These are phyloP conservation scores for Pyrrhia umbra DNA, from an alignment of 2,888 invertebrate genomes.

Conservation along the genomic window DNA sequence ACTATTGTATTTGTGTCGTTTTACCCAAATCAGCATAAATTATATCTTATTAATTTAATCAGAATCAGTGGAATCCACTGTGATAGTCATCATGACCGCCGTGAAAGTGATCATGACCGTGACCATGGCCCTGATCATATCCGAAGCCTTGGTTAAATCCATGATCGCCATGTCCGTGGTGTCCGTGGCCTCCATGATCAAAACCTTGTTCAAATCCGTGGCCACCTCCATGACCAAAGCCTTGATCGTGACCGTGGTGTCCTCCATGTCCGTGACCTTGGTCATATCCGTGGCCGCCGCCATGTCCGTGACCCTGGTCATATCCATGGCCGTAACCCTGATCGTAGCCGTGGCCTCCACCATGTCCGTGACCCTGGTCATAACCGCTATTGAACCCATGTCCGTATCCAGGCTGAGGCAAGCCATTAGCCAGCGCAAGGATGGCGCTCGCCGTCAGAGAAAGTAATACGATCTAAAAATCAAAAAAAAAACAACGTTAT, in stretches of 20 bases:
- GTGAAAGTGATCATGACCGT: too few species aligned
- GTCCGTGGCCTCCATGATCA: neutral
- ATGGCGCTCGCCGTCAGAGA: constrained; percentile 32
- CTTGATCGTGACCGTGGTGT: neutral
- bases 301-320: neutral
- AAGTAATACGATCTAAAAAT: constrained; percentile 43
- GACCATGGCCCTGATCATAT: neutral
- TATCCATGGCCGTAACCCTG: neutral
- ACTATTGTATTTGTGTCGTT: neutral
- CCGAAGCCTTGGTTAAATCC: neutral
- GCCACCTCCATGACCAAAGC: neutral
- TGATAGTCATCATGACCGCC: neutral
- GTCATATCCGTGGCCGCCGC: neutral
- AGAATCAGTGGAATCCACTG: neutral
- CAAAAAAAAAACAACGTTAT: neutral
- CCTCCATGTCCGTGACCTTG: neutral
- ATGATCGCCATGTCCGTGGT: neutral
- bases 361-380: neutral
- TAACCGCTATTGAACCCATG: neutral
- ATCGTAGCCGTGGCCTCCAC: neutral
- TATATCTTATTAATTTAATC: neutral
- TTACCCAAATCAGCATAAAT: neutral
- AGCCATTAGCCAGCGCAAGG: constrained; percentile 2
- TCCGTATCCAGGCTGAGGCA: neutral
- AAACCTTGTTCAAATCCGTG: neutral